Evolutionary conservation across 2,888 invertebrate genomes (phyloP), one percentile per base, ranked within the genome.

Genomic region (Rhaphigaster nebulosa): DNA sequence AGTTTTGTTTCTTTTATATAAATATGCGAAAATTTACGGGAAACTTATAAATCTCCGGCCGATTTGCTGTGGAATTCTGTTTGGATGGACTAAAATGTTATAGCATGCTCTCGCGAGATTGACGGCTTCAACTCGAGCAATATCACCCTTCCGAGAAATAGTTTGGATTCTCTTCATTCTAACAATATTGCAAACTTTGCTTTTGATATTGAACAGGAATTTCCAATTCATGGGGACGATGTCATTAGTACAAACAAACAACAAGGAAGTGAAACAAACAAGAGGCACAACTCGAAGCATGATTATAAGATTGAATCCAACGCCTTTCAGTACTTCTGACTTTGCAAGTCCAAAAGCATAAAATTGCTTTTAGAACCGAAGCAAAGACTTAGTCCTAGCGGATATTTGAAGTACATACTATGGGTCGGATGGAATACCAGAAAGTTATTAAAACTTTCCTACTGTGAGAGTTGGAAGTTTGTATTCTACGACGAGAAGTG

Each of bases 381-480:
- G 70, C 15, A 4, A 18, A 70, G 70, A 34, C 70, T 18, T 34
- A 18, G 34, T 34, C 34, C 34, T 34, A 34, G 18, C 70, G 13
- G 70, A 29, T 34, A 34, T 18, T 34, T 70, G 34, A 34, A 70
- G 70, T 70, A 29, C 13, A 10, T 26, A 26, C 56, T 10, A n/a
- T 26, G 56, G 26, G 10, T 26, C 18, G 34, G 34, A 18, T 34
- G 70, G 70, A 70, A 70, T 18, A 70, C 70, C 70, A 34, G 70
- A 34, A 70, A 70, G 70, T 70, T 70, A 70, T 70, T 70, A 70
- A 70, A 70, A 70, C 70, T 70, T 70, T 70, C 15, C 34, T 34
- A 70, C n/a, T n/a, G n/a, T n/a, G n/a, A n/a, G n/a, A n/a, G n/a
- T n/a, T n/a, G n/a, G n/a, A 34, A 70, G 70, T 29, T 70, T 18